Conservation (phyloP, 1,140 invertebrate genomes). For the Limonius californicus region DNA sequence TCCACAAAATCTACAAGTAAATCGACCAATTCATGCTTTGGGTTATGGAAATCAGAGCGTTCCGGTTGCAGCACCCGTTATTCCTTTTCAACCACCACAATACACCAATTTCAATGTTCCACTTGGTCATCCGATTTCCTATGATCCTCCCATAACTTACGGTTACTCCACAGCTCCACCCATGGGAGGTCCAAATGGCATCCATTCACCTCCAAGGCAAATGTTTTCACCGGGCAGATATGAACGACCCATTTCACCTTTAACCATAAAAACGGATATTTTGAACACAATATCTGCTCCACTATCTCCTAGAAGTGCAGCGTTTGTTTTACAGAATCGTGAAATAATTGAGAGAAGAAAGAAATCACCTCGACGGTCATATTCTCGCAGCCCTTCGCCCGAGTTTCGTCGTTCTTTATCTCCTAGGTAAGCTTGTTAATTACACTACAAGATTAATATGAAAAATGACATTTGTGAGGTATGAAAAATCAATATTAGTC, state of each 20-base stretch:
- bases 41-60: too few species aligned
- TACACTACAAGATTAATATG: too few species aligned
- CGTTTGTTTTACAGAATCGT: conserved; percentile 46
- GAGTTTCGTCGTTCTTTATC: not conserved
- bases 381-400: conserved; percentile 36
- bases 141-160: not conserved
- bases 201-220: not conserved
- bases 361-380: conserved; percentile 38
- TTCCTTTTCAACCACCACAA: not conserved
- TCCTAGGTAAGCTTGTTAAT: too few species aligned
- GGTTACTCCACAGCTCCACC: not conserved
- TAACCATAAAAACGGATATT: conserved; percentile 38
- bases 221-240: conserved; percentile 3
- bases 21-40: too few species aligned
- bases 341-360: conserved; percentile 44
- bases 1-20: too few species aligned
- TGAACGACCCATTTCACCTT: conserved; percentile 38
- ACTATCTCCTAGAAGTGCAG: conserved; percentile 45
- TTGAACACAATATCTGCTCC: conserved; percentile 38
- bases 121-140: not conserved
- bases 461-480: too few species aligned
- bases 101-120: not conserved
- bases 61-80: not conserved
- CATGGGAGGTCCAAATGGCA: not conserved
- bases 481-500: too few species aligned